Evolutionary conservation across 2,888 invertebrate genomes (phyloP).

Genomic region (Rugalucina vietnamica): DNA sequence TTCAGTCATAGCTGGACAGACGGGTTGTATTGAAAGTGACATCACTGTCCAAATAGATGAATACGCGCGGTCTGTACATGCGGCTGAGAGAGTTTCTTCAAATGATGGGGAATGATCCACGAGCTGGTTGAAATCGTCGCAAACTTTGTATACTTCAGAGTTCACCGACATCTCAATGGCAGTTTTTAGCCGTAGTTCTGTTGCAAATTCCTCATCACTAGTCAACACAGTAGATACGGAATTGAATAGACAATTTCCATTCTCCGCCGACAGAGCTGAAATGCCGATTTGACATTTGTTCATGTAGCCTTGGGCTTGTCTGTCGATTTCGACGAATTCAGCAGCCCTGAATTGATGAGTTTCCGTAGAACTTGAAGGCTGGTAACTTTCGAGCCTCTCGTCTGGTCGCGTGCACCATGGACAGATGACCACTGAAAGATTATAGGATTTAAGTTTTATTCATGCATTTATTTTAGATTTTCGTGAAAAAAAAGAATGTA

Average conservation of each 20-base stretch:
- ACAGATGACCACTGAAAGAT: no score
- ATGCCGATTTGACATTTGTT: no score
- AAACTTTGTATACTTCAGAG: not conserved
- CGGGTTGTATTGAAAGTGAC: not conserved
- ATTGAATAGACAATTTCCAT: slow-evolving; percentile 6
- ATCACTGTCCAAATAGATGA: slow-evolving; percentile 7
- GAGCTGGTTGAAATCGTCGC: not conserved
- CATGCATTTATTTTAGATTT: no score
- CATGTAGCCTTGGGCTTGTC: no score
- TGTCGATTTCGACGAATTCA: no score
- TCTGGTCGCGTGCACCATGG: no score
- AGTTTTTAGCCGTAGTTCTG: not conserved
- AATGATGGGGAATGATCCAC: not conserved
- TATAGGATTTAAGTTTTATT: no score
- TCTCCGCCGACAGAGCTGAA: not conserved
- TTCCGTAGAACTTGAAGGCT: no score
- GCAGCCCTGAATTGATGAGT: no score
- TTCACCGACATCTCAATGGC: not conserved
- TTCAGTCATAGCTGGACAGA: not conserved
- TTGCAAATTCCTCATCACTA: not conserved
- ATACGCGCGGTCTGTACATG: not conserved
- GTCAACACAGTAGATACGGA: not conserved
- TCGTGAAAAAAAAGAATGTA: no score
- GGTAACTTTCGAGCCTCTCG: no score
- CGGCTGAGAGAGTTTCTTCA: not conserved